Evolutionary conservation across 53 echinoderm and acorn worm genomes (phyloP).

Genomic region (Holothuria leucospilota): DNA sequence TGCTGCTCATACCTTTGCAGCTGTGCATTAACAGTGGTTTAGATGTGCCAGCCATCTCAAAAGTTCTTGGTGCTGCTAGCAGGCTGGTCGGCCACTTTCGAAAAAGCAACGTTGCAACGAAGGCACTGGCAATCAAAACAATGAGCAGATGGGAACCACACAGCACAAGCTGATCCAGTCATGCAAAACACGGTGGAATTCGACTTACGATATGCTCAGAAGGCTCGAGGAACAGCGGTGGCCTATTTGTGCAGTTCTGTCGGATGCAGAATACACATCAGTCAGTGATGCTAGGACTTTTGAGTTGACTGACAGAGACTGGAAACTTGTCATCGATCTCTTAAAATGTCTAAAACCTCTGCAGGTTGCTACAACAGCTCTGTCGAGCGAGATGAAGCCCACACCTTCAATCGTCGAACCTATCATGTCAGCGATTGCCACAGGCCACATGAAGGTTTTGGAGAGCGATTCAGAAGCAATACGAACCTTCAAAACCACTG

Average conservation of each 20-base stretch:
- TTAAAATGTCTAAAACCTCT: neutral
- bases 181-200: neutral
- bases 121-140: neutral
- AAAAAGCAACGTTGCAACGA: neutral
- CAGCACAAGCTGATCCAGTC: neutral
- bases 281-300: neutral
- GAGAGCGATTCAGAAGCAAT: too few relatives aligned
- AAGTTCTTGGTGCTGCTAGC: neutral
- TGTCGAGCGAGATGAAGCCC: too few relatives aligned
- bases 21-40: neutral
- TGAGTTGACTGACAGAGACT: neutral
- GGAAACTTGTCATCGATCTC: neutral
- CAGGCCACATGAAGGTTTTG: too few relatives aligned
- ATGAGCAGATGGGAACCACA: neutral
- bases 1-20: neutral
- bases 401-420: too few relatives aligned
- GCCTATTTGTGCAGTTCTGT: neutral
- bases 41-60: neutral
- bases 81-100: neutral
- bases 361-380: neutral
- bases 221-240: slow-evolving; percentile 1
- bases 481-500: too few relatives aligned
- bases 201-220: neutral
- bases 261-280: neutral
- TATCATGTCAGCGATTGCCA: too few relatives aligned